These are phyloP conservation scores for Falco naumanni DNA, from an alignment of 2,797 vertebrate genomes.

Conservation along the genomic window DNA sequence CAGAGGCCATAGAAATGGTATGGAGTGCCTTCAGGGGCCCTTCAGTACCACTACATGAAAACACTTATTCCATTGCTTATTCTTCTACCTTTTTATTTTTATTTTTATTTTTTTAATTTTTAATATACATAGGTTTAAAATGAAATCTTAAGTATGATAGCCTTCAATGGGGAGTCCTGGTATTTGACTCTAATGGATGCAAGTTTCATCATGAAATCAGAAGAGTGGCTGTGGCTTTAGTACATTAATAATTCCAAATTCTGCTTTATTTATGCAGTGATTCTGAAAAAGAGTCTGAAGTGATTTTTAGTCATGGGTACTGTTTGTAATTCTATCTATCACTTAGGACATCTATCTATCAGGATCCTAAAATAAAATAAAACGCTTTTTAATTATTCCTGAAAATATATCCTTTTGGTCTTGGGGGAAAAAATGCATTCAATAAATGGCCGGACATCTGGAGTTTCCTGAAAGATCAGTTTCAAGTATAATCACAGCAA, in stretches of 20 bases:
- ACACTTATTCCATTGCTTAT: not conserved
- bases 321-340: not conserved
- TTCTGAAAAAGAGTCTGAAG: not conserved
- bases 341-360: too few species aligned
- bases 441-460: not conserved
- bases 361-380: not conserved
- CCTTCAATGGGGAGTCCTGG: not conserved
- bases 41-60: not conserved
- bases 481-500: conserved; percentile 14
- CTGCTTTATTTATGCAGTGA: not conserved
- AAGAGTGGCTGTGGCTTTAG: not conserved
- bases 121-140: not conserved
- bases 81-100: not conserved
- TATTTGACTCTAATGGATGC: not conserved
- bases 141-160: not conserved
- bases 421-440: not conserved
- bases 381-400: not conserved
- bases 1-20: not conserved
- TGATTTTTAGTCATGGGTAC: not conserved
- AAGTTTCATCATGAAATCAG: not conserved
- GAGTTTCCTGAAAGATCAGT: not conserved
- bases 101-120: not conserved
- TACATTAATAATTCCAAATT: not conserved
- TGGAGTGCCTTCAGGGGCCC: not conserved
- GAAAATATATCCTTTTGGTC: not conserved